These are phyloP conservation scores for Clistopyga incitator DNA, from an alignment of 2,888 invertebrate genomes.

Conservation along the genomic window DNA sequence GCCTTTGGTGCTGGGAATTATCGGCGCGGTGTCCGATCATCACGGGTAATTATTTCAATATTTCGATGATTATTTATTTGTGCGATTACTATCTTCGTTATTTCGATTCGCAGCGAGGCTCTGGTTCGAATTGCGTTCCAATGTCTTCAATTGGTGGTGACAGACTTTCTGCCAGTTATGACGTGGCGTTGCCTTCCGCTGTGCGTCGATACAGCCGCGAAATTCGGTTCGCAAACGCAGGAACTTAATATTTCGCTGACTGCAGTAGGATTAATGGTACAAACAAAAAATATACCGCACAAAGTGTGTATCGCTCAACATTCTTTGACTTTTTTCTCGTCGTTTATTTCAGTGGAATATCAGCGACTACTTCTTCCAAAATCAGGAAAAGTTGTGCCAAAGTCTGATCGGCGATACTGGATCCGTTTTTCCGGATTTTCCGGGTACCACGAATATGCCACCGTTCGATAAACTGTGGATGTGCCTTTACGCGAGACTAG, in stretches of 20 bases:
- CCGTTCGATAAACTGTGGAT: conserved; percentile 98
- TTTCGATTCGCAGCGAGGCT: conserved; percentile 88
- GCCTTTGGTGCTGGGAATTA: conserved; percentile 97
- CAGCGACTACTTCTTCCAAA: conserved; percentile 98
- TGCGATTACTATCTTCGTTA: not conserved
- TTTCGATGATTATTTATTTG: not conserved
- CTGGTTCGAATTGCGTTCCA: conserved; percentile 97
- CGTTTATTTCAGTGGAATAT: conserved; percentile 95
- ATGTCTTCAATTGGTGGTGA: conserved; percentile 97
- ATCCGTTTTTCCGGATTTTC: conserved; percentile 93
- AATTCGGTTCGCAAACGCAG: conserved; percentile 97
- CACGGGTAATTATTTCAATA: conserved; percentile 89
- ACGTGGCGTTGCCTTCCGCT: conserved; percentile 96
- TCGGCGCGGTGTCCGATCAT: conserved; percentile 97
- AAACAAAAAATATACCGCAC: conserved; percentile 46
- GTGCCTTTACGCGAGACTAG: conserved; percentile 95
- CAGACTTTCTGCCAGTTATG: conserved; percentile 96
- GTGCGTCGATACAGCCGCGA: conserved; percentile 96
- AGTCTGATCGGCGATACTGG: conserved; percentile 89
- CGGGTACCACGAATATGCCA: conserved; percentile 93
- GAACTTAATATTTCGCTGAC: conserved; percentile 99
- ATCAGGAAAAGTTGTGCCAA: conserved; percentile 92
- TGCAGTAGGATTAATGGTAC: conserved; percentile 97
- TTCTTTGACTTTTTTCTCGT: not conserved
- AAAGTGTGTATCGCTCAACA: not conserved